Conservation (phyloP, 2,113 vertebrate species). For the Uria lomvia region DNA sequence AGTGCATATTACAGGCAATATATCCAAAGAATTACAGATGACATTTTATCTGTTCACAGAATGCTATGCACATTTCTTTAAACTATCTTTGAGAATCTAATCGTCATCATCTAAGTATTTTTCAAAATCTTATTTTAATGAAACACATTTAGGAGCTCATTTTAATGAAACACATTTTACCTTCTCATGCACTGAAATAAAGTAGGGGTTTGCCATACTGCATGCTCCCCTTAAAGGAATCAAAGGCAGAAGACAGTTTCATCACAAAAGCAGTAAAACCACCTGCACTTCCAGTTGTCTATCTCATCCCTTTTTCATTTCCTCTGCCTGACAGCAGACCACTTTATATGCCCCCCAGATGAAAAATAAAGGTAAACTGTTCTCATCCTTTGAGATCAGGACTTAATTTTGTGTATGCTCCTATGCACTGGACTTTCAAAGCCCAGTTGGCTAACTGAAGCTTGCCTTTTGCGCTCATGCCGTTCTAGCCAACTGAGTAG, state of each 20-base stretch:
- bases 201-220: background rate
- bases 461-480: background rate
- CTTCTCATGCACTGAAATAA: conserved; percentile 43
- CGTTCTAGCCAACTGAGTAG: background rate
- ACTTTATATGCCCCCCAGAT: conserved; percentile 25
- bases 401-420: background rate
- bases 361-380: conserved; percentile 20
- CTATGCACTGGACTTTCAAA: background rate
- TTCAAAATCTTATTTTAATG: conserved; percentile 73
- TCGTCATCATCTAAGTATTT: conserved; percentile 53
- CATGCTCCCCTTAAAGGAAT: background rate
- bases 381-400: background rate
- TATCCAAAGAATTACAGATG: conserved; percentile 22
- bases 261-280: conserved; percentile 42
- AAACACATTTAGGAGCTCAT: conserved; percentile 70
- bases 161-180: conserved; percentile 76
- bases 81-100: background rate
- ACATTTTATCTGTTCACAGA: conserved; percentile 32
- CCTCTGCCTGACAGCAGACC: conserved; percentile 57
- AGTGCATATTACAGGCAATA: background rate
- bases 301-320: conserved; percentile 68
- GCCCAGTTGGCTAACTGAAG: fast-evolving
- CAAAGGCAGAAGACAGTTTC: background rate
- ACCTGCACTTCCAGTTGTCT: conserved; percentile 56
- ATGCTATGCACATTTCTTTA: background rate